A percentile compares a stretch with the other conserved stretches of the same genome.
Conservation (phyloP, 2,113 vertebrate genomes). For the Murina feae region DNA sequence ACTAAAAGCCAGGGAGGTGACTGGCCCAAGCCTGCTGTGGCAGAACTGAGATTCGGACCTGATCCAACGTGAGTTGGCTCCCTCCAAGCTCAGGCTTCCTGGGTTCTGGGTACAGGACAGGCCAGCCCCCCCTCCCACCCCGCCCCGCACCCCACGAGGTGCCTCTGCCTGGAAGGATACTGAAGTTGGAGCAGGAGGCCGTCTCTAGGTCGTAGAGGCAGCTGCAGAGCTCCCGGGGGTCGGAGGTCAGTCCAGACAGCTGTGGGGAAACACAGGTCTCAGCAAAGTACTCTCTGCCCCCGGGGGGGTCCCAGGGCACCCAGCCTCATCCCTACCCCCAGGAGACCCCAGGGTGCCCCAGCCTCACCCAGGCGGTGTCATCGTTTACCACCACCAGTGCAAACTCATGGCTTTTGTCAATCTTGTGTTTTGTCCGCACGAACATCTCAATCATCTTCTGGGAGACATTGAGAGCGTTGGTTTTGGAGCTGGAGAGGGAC, state of each 20-base stretch:
- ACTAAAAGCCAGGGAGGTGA: neutral
- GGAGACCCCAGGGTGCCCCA: neutral
- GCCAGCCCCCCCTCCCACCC: neutral
- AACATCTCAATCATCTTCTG: conserved; percentile 99
- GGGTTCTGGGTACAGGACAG: neutral
- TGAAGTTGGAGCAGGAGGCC: conserved; percentile 92
- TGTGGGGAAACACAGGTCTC: conserved; percentile 52
- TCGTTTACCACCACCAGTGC: conserved; percentile 95
- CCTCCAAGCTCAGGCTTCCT: neutral
- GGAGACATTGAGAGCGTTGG: conserved; percentile 93
- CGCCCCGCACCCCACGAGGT: accelerated
- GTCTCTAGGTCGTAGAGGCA: conserved; percentile 96
- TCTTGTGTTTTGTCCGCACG: conserved; percentile 96
- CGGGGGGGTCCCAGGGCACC: neutral
- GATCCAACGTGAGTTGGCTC: neutral
- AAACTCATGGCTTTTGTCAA: conserved; percentile 95
- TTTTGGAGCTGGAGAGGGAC: conserved; percentile 85
- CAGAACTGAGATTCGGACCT: too few species aligned
- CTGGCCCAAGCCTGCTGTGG: accelerated
- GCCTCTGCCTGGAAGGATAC: conserved; percentile 86
- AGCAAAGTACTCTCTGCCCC: neutral
- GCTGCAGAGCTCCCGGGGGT: conserved; percentile 95
- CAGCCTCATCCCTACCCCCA: neutral
- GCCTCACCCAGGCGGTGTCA: conserved; percentile 92
- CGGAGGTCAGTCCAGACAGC: conserved; percentile 96